These are phyloP conservation scores for Salarias fasciatus DNA, from an alignment of 2,797 vertebrate species.

Conservation along the genomic window DNA sequence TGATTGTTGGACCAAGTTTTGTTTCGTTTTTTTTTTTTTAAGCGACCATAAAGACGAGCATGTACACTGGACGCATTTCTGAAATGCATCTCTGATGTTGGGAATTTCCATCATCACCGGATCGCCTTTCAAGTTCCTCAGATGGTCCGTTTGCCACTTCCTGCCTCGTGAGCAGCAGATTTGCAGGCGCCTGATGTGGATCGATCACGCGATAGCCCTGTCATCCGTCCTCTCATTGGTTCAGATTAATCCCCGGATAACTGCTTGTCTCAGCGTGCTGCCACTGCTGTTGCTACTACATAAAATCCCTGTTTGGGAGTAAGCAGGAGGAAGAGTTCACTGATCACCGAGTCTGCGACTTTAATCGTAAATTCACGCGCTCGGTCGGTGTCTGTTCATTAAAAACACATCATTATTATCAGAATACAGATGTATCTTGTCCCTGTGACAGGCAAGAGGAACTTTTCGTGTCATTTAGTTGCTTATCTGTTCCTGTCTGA, in stretches of 20 bases:
- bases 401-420: background rate
- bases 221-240: constrained; percentile 28
- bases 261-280: background rate
- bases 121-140: constrained; percentile 4
- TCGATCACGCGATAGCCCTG: constrained; percentile 8
- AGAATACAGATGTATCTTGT: background rate
- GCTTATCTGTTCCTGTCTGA: background rate
- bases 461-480: background rate
- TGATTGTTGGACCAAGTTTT: too few relatives aligned
- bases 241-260: constrained; percentile 43
- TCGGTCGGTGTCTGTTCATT: background rate
- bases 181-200: constrained; percentile 11
- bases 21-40: too few relatives aligned
- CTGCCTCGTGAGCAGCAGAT: constrained; percentile 12
- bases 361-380: background rate
- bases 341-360: background rate
- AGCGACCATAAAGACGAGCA: too few relatives aligned
- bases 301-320: background rate
- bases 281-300: background rate
- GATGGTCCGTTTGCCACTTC: constrained; percentile 1
- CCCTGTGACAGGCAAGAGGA: too few relatives aligned
- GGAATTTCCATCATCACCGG: background rate
- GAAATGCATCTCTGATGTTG: background rate
- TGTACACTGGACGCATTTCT: background rate
- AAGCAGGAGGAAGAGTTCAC: background rate